These are phyloP conservation scores for Aphrocallistes beatrix DNA, from an alignment of 37 sponge, comb jelly and placozoan genomes.

Conservation along the genomic window DNA sequence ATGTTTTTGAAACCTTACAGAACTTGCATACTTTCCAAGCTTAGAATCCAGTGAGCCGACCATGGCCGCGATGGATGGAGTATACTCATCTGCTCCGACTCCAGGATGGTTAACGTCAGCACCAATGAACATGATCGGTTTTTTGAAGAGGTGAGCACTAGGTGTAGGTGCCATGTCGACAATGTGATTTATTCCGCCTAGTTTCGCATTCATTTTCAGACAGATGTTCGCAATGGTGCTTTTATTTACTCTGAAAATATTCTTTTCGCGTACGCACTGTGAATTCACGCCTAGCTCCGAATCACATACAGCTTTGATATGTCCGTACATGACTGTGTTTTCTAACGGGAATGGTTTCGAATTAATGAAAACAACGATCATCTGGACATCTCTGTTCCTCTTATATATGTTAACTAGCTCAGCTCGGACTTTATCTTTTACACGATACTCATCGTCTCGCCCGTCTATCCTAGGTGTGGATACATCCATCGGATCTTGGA, in stretches of 20 bases:
- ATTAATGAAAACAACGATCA: slow-evolving; percentile 12
- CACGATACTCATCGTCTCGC: not conserved
- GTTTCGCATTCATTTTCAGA: slow-evolving; percentile 56
- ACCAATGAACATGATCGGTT: slow-evolving; percentile 52
- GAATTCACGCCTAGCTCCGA: slow-evolving; percentile 28
- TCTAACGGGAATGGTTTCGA: not conserved
- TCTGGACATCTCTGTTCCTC: not conserved
- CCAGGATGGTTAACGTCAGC: slow-evolving; percentile 71
- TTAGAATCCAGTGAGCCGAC: slow-evolving; percentile 1
- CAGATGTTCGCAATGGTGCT: slow-evolving; percentile 48
- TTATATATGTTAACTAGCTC: not conserved
- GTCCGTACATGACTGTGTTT: not conserved
- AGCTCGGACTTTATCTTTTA: not conserved
- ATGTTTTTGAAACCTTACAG: slow-evolving; percentile 8
- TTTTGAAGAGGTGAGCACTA: not conserved
- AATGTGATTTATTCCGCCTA: slow-evolving; percentile 61
- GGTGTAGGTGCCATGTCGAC: not conserved
- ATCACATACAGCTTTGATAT: slow-evolving; percentile 51
- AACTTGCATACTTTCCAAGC: not conserved
- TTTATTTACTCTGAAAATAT: slow-evolving; percentile 30
- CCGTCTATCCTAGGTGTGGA: not conserved
- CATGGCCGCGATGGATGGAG: slow-evolving; percentile 55
- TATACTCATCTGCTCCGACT: slow-evolving; percentile 25
- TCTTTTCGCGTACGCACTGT: slow-evolving; percentile 51
- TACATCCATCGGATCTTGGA: not conserved